Percentiles rank a stretch among this genome's conserved stretches.
Evolutionary conservation across 2,113 vertebrate genomes (phyloP).

Genomic region (Gorsachius goisagi): DNA sequence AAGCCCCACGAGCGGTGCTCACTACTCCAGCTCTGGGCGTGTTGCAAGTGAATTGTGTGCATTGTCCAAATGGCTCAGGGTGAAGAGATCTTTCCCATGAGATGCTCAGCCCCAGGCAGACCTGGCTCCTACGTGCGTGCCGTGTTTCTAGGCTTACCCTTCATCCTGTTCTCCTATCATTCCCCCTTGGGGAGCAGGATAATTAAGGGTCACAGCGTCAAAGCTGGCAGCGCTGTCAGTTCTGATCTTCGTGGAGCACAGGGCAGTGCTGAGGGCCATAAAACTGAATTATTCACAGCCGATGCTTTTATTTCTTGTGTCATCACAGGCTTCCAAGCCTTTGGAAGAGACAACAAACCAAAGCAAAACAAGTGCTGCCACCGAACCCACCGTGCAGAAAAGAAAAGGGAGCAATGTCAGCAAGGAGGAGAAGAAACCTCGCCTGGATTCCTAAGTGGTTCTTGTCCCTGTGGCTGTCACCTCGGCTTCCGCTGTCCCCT

Average conservation of each 20-base stretch:
- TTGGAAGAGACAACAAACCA: background rate
- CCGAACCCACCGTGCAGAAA: background rate
- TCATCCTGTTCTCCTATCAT: background rate
- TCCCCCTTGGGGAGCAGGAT: background rate
- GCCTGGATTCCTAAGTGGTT: background rate
- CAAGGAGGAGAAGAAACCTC: constrained; percentile 11
- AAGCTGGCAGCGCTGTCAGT: fast-evolving
- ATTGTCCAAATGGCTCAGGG: background rate
- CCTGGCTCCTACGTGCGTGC: fast-evolving
- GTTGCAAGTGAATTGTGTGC: background rate
- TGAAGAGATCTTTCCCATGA: background rate
- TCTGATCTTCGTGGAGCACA: fast-evolving
- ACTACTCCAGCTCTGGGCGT: background rate
- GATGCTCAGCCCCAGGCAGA: fast-evolving
- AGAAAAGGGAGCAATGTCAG: constrained; percentile 11
- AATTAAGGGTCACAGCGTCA: fast-evolving
- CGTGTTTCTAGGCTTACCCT: background rate
- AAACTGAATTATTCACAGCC: background rate
- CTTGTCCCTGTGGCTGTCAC: background rate
- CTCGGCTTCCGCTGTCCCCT: background rate
- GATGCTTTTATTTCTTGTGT: background rate
- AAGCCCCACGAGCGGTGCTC: fast-evolving
- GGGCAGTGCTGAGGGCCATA: background rate
- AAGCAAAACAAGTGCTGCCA: background rate
- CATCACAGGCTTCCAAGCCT: background rate